Evolutionary conservation across 2,113 vertebrate genomes (phyloP), one percentile per base, ranked within the genome.

Genomic region (Nymphicus hollandicus): DNA sequence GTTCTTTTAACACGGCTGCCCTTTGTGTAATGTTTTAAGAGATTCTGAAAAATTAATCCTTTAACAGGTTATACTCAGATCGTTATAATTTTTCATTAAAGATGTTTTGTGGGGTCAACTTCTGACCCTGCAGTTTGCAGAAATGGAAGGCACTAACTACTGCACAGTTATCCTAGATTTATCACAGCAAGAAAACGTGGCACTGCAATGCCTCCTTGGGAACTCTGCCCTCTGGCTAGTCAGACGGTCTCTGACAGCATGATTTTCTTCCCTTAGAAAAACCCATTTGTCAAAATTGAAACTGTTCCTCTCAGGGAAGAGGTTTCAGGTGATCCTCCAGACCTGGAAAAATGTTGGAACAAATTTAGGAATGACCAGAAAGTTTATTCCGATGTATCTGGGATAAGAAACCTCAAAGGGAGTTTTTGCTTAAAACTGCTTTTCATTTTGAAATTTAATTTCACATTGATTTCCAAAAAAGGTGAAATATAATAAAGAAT

Each of bases 21-120:
- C 66, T 82, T 73, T n/a, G 49, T 29, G 80, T 46, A 90, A 88
- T 89, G 78, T 88, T 90, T 96, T 47, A 85, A 77, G 50, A 90
- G 66, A 70, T 23, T 43, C 61, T 93, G 77, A 79, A 92, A 96
- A 95, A 96, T 84, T 92, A 76, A 91, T 95, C 93, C 61, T 80
- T 92, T 71, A 29, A 31, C 69, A 88, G 87, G 82, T 92, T 96
- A 84, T 56, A 85, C 46, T 64, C 7, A 8, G 33, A 93, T 28
- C 1, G 9, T 80, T 63, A 65, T 74, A 79, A 94, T 76, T 96
- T 95, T 93, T 94, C 61, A 77, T 96, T 93, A 88, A 93, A 83
- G 46, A 89, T 77, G 39, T n/a, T 93, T 78, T 71, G 87, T 1
- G 3, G 46, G 82, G 81, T 91, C 86, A 91, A 12, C 49, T 76